phyloP scores from a whole-genome alignment of 2,113 vertebrate genomes.

The Anarhynchus alexandrinus region DNA sequence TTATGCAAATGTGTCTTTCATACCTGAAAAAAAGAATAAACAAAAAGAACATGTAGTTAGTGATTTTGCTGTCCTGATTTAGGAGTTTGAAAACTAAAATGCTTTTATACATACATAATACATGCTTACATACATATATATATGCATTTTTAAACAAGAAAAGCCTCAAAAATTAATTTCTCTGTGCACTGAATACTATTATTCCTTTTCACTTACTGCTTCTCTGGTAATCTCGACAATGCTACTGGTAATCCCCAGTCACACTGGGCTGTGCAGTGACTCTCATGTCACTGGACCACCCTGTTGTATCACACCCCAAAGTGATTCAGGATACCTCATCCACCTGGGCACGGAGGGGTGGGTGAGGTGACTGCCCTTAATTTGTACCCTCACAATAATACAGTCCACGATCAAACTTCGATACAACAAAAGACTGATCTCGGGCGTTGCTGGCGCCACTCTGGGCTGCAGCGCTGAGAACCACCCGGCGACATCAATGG shows the following conservation, averaged over 20 bases:
- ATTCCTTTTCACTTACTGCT: neutral
- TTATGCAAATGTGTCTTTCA: neutral
- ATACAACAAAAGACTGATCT: neutral
- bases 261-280: neutral
- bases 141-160: neutral
- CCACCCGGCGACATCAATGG: rapidly evolving
- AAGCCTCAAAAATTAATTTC: neutral
- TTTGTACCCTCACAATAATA: neutral
- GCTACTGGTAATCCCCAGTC: neutral
- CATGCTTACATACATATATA: rapidly evolving
- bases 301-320: neutral
- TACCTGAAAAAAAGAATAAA: neutral
- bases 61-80: neutral
- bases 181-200: neutral
- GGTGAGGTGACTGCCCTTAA: neutral
- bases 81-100: neutral
- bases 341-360: neutral
- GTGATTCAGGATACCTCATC: neutral
- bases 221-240: neutral
- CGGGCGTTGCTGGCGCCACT: neutral
- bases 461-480: neutral
- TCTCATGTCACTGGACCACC: neutral
- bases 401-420: neutral
- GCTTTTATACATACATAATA: neutral
- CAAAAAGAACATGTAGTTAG: neutral